Conservation (phyloP, 2,888 invertebrate genomes). For the Mimas tiliae region DNA sequence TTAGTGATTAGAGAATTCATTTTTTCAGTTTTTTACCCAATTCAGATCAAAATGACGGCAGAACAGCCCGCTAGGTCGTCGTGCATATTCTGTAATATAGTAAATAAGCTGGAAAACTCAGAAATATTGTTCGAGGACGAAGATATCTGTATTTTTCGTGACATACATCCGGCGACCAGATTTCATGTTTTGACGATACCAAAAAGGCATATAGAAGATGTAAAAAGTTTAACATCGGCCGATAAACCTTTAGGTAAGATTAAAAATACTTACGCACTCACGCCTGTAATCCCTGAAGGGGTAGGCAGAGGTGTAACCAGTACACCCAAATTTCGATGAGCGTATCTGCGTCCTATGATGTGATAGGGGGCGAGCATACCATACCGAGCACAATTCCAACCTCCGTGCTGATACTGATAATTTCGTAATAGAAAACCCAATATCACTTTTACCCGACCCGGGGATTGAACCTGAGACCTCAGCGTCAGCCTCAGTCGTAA, state of each 20-base stretch:
- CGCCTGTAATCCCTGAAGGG: too few relatives aligned
- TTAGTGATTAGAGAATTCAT: neutral
- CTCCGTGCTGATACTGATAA: too few relatives aligned
- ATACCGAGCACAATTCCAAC: too few relatives aligned
- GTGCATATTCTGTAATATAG: conserved; percentile 92
- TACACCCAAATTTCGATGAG: too few relatives aligned
- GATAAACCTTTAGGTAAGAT: conserved; percentile 89
- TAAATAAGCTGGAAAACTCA: conserved; percentile 84
- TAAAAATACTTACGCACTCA: too few relatives aligned
- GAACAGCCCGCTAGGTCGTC: conserved; percentile 51
- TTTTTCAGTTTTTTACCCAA: neutral
- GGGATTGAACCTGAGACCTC: too few relatives aligned
- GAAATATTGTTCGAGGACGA: conserved; percentile 90
- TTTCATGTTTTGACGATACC: conserved; percentile 92
- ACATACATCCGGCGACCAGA: conserved; percentile 91
- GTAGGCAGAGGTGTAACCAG: too few relatives aligned
- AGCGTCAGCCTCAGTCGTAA: too few relatives aligned
- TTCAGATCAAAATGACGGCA: conserved; percentile 48
- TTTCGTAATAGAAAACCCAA: too few relatives aligned
- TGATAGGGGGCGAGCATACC: too few relatives aligned
- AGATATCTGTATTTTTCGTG: conserved; percentile 90
- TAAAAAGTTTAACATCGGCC: conserved; percentile 86
- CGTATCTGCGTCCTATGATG: too few relatives aligned
- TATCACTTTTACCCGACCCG: too few relatives aligned
- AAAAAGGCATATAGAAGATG: conserved; percentile 90